A percentile compares a stretch with the other conserved stretches of the same genome.
Evolutionary conservation across 2,797 vertebrate genomes (phyloP).

Genomic region (Chlorospingus semifuscus): DNA sequence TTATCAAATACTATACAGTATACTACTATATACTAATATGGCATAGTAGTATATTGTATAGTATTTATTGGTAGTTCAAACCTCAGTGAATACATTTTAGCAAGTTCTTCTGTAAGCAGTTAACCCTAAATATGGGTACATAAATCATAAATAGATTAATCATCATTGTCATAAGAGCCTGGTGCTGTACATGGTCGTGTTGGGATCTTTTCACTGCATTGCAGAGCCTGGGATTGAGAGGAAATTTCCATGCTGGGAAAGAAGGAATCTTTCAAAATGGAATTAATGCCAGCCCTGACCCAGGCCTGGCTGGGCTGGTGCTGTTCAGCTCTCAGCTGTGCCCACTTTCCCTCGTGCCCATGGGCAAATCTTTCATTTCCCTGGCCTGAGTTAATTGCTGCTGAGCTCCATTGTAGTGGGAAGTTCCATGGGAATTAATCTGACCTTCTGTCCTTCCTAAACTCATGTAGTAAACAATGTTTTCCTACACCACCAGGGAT

Average conservation of each 20-base stretch:
- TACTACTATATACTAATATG: too few species aligned
- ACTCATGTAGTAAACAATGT: background rate
- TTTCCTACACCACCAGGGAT: background rate
- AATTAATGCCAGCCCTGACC: background rate
- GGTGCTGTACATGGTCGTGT: fast-evolving
- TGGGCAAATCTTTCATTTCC: background rate
- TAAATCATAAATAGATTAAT: background rate
- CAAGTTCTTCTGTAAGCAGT: background rate
- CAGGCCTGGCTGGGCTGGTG: background rate
- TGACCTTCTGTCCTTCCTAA: background rate
- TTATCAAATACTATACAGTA: too few species aligned
- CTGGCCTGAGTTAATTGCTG: background rate
- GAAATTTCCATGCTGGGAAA: background rate
- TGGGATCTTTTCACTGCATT: background rate
- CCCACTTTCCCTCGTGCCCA: background rate
- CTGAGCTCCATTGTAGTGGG: background rate
- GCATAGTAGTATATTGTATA: too few species aligned
- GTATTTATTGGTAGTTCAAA: background rate
- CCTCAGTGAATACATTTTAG: background rate
- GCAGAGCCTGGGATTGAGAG: background rate
- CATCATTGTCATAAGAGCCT: background rate
- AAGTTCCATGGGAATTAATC: background rate
- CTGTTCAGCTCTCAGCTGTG: background rate
- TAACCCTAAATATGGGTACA: background rate
- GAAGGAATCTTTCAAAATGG: background rate